phyloP scores from a whole-genome alignment of 2,888 invertebrate species.

The Phragmatobia fuliginosa region DNA sequence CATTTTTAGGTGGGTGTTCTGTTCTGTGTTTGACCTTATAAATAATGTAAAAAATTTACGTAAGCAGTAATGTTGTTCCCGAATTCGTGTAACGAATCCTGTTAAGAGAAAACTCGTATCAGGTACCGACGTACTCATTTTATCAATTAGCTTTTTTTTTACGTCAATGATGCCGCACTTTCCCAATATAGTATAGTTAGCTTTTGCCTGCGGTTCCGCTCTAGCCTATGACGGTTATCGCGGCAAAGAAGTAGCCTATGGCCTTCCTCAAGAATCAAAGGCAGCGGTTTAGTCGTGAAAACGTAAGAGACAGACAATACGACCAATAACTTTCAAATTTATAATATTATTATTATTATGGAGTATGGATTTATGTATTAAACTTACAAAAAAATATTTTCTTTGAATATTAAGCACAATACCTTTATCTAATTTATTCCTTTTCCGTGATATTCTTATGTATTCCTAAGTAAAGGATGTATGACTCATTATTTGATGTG shows the following conservation, averaged over 20 bases:
- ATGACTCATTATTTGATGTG: background rate
- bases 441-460: background rate
- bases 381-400: background rate
- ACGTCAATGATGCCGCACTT: no score
- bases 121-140: background rate
- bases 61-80: background rate
- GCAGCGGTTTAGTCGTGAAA: no score
- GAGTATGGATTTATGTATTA: background rate
- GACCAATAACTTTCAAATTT: no score
- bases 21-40: no score
- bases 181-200: no score
- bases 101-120: background rate
- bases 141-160: background rate
- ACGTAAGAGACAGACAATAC: no score
- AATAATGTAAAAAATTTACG: no score
- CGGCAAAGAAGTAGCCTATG: no score
- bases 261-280: no score
- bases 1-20: background rate
- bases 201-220: no score
- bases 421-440: background rate
- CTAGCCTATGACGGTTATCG: no score
- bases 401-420: background rate
- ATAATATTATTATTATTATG: no score
- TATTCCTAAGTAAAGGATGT: background rate
- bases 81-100: background rate